Conservation (phyloP, 2,888 invertebrate species). For the Arctia plantaginis region DNA sequence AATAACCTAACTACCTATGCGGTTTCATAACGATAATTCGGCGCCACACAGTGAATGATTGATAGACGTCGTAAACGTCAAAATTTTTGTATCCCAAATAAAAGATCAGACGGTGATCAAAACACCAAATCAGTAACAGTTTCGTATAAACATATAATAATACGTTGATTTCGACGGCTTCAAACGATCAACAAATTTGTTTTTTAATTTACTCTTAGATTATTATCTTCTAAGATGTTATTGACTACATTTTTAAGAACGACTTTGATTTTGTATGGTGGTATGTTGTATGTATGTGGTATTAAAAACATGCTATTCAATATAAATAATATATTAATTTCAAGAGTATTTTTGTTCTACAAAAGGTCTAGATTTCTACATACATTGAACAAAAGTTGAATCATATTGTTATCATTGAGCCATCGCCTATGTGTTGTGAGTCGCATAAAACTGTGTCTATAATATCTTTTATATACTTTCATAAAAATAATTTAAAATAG, state of each 20-base stretch:
- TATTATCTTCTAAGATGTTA: constrained; percentile 22
- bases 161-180: constrained; percentile 52
- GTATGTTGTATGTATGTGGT: no score
- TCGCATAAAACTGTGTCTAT: not conserved
- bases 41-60: constrained; percentile 67
- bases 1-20: constrained; percentile 61
- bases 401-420: no score
- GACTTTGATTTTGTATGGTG: not conserved
- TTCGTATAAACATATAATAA: constrained; percentile 60
- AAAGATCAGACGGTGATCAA: constrained; percentile 60
- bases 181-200: constrained; percentile 52
- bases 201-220: constrained; percentile 47
- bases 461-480: not conserved
- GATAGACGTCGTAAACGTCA: constrained; percentile 74
- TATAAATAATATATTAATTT: no score
- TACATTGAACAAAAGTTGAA: no score
- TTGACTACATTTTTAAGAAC: not conserved
- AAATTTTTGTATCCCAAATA: constrained; percentile 64
- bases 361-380: no score
- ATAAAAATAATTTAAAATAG: not conserved
- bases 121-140: constrained; percentile 61
- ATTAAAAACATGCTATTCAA: not conserved
- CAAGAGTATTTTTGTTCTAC: no score
- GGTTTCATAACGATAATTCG: constrained; percentile 71
- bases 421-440: no score